Percentiles rank a stretch among this genome's conserved stretches.
phyloP scores from a whole-genome alignment of 2,888 invertebrate genomes.

The Eledone cirrhosa region DNA sequence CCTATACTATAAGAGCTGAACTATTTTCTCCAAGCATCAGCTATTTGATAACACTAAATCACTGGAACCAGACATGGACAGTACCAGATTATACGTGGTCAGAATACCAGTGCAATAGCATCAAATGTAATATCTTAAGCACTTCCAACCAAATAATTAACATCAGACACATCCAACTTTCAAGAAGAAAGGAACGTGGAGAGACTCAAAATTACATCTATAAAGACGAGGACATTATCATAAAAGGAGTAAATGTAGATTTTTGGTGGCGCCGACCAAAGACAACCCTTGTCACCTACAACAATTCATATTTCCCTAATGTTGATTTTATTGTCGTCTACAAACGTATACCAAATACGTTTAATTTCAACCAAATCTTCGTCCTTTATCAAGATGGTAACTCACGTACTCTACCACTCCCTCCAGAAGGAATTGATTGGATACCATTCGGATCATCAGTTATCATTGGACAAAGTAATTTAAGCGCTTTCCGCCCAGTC shows the following conservation, averaged over 20 bases:
- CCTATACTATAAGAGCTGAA: slow-evolving; percentile 38
- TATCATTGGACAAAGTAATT: slow-evolving; percentile 48
- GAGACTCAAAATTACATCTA: slow-evolving; percentile 41
- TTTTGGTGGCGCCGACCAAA: slow-evolving; percentile 52
- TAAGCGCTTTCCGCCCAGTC: slow-evolving; percentile 44
- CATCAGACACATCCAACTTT: slow-evolving; percentile 40
- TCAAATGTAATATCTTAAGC: slow-evolving; percentile 36
- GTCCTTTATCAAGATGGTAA: slow-evolving; percentile 54
- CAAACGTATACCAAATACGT: slow-evolving; percentile 45
- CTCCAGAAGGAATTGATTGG: slow-evolving; percentile 51
- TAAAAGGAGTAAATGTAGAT: slow-evolving; percentile 47
- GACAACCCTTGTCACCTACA: slow-evolving; percentile 42
- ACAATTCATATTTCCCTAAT: slow-evolving; percentile 35
- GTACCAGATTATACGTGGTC: slow-evolving; percentile 50
- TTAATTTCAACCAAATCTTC: slow-evolving; percentile 47
- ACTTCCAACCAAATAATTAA: slow-evolving; percentile 36
- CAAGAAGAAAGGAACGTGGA: slow-evolving; percentile 44
- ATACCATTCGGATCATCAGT: slow-evolving; percentile 54
- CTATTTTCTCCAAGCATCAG: slow-evolving; percentile 32
- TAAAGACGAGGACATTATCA: slow-evolving; percentile 42
- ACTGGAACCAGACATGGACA: slow-evolving; percentile 38
- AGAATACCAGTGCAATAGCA: slow-evolving; percentile 40
- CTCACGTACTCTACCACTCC: slow-evolving; percentile 45
- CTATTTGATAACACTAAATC: slow-evolving; percentile 34
- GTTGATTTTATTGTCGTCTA: slow-evolving; percentile 48